A percentile compares a stretch with the other conserved stretches of the same genome.
These are phyloP conservation scores for Paramuricea clavata DNA, from an alignment of 92 coral and sea anemone genomes.

Conservation along the genomic window DNA sequence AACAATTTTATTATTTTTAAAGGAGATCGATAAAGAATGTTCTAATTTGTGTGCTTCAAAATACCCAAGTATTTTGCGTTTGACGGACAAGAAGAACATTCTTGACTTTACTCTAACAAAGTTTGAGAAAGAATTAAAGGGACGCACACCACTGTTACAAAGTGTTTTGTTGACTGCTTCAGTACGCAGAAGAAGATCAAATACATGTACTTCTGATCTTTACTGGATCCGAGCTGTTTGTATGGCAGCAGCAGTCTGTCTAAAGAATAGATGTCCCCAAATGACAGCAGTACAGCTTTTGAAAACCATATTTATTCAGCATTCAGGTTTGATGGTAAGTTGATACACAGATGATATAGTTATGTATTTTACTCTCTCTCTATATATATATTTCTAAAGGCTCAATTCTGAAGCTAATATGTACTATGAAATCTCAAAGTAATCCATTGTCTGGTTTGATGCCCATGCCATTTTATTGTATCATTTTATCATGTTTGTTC, in stretches of 20 bases:
- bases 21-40: conserved; percentile 68
- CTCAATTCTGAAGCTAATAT: too few species aligned
- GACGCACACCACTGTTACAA: conserved; percentile 69
- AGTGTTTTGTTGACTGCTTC: conserved; percentile 61
- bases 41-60: conserved; percentile 68
- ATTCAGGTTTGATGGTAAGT: conserved; percentile 79
- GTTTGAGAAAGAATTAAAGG: conserved; percentile 49
- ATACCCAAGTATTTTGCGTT: conserved; percentile 64
- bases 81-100: conserved; percentile 66
- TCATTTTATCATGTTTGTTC: too few species aligned
- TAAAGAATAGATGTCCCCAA: conserved; percentile 56
- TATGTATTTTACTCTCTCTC: too few species aligned
- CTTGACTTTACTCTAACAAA: conserved; percentile 58
- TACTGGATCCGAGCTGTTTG: conserved; percentile 57
- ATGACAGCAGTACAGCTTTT: conserved; percentile 78
- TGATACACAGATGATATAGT: too few species aligned
- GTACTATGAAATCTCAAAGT: too few species aligned
- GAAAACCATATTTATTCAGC: conserved; percentile 67
- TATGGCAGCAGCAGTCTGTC: conserved; percentile 81
- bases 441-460: too few species aligned
- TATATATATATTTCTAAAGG: too few species aligned
- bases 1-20: conserved; percentile 61
- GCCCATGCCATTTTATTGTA: too few species aligned
- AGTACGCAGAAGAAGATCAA: conserved; percentile 36
- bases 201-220: background rate